phyloP scores from a whole-genome alignment of 2,113 vertebrate genomes.

The Pterocles gutturalis region DNA sequence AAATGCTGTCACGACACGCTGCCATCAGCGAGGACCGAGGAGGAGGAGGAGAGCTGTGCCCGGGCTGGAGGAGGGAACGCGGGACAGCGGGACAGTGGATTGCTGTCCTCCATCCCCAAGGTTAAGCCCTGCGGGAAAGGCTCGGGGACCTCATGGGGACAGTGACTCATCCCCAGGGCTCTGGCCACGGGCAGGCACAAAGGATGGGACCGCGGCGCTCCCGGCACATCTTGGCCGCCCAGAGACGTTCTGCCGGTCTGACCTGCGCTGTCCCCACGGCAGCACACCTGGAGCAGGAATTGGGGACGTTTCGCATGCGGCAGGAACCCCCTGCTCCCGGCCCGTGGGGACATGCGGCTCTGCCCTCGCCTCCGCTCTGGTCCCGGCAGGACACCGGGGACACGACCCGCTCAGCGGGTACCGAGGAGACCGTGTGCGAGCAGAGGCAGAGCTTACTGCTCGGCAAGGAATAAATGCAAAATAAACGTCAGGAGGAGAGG shows the following conservation, averaged over 20 bases:
- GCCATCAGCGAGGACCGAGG: rapidly evolving
- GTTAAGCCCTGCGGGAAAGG: neutral
- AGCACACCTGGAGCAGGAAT: rapidly evolving
- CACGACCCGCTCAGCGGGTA: rapidly evolving
- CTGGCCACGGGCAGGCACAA: neutral
- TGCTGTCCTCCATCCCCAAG: neutral
- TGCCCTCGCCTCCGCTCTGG: neutral
- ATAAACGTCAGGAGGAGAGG: rapidly evolving
- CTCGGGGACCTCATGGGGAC: neutral
- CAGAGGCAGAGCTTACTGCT: no score
- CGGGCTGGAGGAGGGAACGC: neutral
- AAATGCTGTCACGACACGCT: rapidly evolving
- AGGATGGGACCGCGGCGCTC: rapidly evolving
- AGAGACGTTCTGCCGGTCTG: neutral
- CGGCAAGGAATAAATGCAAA: neutral
- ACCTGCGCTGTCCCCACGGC: rapidly evolving
- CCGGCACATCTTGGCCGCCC: rapidly evolving
- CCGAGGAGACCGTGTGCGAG: rapidly evolving
- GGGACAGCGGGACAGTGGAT: neutral
- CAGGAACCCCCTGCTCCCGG: neutral
- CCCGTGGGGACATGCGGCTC: neutral
- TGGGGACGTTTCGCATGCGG: rapidly evolving
- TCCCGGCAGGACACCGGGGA: neutral
- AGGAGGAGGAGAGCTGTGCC: neutral
- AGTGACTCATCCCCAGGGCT: neutral